Evolutionary conservation across 2,797 vertebrate species (phyloP).

Genomic region (Lepilemur septentrionalis): DNA sequence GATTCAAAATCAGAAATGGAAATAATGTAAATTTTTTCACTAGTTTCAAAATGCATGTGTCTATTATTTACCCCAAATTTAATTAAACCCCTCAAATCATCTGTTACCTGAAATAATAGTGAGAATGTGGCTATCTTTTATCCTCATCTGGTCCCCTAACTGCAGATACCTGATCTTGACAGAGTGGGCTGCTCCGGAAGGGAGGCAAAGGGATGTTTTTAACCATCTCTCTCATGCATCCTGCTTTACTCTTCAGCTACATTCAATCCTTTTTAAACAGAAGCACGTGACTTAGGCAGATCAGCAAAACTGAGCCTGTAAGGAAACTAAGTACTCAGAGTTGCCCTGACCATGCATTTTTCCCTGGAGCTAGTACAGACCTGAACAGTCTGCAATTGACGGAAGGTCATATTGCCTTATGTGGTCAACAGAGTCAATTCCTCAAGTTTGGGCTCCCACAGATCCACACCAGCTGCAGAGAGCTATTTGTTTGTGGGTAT

Average conservation of each 20-base stretch:
- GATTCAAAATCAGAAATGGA: background rate
- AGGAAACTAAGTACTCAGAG: background rate
- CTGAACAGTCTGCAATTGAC: rapidly evolving
- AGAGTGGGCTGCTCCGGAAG: background rate
- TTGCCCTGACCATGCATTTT: background rate
- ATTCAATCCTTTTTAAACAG: constrained; percentile 19
- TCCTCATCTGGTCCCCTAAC: background rate
- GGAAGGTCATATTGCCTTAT: background rate
- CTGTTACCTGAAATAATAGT: background rate
- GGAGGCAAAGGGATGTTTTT: background rate
- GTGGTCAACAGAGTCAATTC: background rate
- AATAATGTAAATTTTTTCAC: background rate
- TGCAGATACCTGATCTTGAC: background rate
- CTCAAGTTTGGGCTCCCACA: background rate
- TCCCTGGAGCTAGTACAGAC: background rate
- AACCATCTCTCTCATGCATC: background rate
- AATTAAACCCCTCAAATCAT: background rate
- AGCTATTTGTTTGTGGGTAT: background rate
- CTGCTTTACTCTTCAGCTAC: background rate
- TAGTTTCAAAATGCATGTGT: background rate
- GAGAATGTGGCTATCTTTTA: background rate
- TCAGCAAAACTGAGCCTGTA: background rate
- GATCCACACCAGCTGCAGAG: background rate
- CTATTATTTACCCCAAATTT: background rate
- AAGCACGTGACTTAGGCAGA: background rate